Evolutionary conservation across 2,113 vertebrate genomes (phyloP), one percentile per base, ranked within the genome.

Genomic region (Menidia beryllina): DNA sequence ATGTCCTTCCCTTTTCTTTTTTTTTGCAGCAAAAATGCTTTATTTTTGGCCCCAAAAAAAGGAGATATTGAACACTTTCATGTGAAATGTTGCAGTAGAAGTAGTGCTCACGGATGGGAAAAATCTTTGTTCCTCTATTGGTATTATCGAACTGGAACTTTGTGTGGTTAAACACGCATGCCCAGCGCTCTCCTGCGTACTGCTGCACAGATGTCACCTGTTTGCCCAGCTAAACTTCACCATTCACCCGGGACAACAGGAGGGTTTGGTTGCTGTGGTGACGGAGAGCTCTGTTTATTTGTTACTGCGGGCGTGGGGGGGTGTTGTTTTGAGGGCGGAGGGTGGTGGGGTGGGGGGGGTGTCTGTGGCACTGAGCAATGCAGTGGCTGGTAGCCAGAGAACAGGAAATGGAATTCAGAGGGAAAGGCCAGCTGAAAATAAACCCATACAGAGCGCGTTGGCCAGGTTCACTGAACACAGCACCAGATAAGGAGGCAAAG

Each of bases 381-480:
- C 61, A 38, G 54, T 86, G 90, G 90, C 66, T 9, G 20, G 19
- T 8, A n/a, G 86, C 89, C 91, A 91, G 85, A 82, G 84, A 89
- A 69, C 36, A 72, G 57, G 45, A 59, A 71, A 72, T 89, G 88
- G 89, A 91, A 93, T 93, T 66, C 73, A 58, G 69, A 62, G 81
- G 86, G 84, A 91, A 89, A 89, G 85, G 83, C 86, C 58, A 80
- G 82, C 83, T 83, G 59, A 86, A 92, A 93, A 93, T 92, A 93
- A 90, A 88, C 88, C 70, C 68, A 75, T 59, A 86, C 49, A 74
- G 83, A 80, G 72, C 20, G 14, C 45, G 34, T 59, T 19, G 54
- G 66, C 64, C 61, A 25, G 57, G 53, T 39, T 73, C 66, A 30
- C 47, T 75, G 56, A 49, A 71, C 61, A 58, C 75, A 77, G 75